Evolutionary conservation across 37 sponge, comb jelly and placozoan genomes (phyloP).

Genomic region (Ephydatia muelleri): DNA sequence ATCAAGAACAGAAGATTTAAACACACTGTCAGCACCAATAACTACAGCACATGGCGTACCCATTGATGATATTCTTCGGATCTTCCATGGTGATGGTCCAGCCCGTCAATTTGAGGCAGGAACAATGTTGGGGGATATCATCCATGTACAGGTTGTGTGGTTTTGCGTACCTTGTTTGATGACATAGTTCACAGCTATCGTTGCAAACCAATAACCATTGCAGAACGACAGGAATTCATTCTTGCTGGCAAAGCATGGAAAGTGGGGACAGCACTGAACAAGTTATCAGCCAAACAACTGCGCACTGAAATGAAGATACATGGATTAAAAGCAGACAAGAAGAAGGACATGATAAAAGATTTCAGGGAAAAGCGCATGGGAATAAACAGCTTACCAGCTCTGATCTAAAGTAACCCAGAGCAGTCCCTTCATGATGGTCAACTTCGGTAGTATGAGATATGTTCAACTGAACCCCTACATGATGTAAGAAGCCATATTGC

Average conservation of each 20-base stretch:
- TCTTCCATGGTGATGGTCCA: slow-evolving; percentile 17
- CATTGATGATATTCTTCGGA: background rate
- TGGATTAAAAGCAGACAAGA: background rate
- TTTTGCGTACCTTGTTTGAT: background rate
- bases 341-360: background rate
- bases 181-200: background rate
- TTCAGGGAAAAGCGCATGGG: slow-evolving; percentile 10
- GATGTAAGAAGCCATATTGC: slow-evolving; percentile 25
- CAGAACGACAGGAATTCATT: background rate
- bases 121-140: background rate
- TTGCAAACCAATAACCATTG: background rate
- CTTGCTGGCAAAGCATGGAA: background rate
- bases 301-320: background rate
- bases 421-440: background rate
- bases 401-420: background rate
- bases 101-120: slow-evolving; percentile 8
- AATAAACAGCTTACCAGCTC: slow-evolving; percentile 7
- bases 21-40: background rate
- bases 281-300: background rate
- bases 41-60: background rate
- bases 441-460: slow-evolving; percentile 1
- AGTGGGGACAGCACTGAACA: background rate
- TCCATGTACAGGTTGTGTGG: background rate
- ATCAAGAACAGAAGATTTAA: background rate
- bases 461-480: slow-evolving; percentile 33